Conservation (phyloP, 2,113 vertebrate species). For the Dendropsophus ebraccatus region DNA sequence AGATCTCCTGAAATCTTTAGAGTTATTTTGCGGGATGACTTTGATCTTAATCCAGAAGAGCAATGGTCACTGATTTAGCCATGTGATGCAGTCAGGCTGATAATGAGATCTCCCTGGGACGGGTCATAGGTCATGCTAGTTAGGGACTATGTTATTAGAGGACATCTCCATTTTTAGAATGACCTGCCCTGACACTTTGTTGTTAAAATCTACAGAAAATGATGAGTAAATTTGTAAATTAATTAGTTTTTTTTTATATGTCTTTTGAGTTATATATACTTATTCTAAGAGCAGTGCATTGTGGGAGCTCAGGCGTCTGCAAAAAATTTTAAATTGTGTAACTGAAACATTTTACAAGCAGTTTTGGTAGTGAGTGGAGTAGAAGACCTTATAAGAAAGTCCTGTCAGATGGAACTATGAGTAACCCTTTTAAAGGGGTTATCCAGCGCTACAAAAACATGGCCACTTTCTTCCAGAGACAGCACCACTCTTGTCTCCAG, state of each 20-base stretch:
- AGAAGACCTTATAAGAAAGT: too few relatives aligned
- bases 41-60: constrained; percentile 25
- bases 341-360: too few relatives aligned
- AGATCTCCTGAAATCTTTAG: neutral
- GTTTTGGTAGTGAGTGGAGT: too few relatives aligned
- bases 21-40: neutral
- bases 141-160: neutral
- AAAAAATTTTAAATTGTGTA: too few relatives aligned
- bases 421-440: too few relatives aligned
- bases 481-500: too few relatives aligned
- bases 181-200: neutral
- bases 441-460: too few relatives aligned
- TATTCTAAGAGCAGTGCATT: too few relatives aligned
- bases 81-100: neutral
- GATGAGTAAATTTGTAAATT: neutral
- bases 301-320: neutral
- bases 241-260: too few relatives aligned
- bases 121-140: neutral
- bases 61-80: neutral
- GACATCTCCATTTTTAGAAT: neutral
- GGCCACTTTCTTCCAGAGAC: too few relatives aligned
- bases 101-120: neutral
- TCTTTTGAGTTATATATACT: too few relatives aligned
- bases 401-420: too few relatives aligned
- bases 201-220: neutral